These are phyloP conservation scores for Xiphorhynchus erythropygius DNA, from an alignment of 2,797 vertebrate genomes.

Conservation along the genomic window DNA sequence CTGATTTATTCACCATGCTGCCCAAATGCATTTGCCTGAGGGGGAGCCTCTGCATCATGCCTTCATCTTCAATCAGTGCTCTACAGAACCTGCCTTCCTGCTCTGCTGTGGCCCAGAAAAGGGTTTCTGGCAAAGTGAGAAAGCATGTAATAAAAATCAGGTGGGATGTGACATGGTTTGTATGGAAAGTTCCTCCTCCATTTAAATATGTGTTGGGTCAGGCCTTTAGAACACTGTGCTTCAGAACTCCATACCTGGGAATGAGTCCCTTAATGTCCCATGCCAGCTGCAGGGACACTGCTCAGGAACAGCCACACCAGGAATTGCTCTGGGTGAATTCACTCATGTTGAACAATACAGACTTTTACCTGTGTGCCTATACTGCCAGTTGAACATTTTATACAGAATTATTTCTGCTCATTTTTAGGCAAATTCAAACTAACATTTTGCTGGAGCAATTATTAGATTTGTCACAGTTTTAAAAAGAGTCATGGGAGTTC, in stretches of 20 bases:
- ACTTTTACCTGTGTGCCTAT: not conserved
- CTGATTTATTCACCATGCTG: not conserved
- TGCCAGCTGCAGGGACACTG: not conserved
- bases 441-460: not conserved
- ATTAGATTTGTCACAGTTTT: not conserved
- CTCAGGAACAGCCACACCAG: not conserved
- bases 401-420: not conserved
- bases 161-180: not conserved
- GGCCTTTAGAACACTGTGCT: not conserved
- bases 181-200: not conserved
- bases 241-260: not conserved
- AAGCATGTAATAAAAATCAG: not conserved
- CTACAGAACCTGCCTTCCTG: not conserved
- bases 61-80: not conserved
- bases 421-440: not conserved
- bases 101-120: not conserved
- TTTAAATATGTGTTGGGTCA: not conserved
- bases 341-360: not conserved
- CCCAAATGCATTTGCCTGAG: not conserved
- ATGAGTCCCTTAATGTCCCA: not conserved
- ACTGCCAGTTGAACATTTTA: accelerated
- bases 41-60: not conserved
- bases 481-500: not conserved
- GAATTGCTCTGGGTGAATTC: accelerated
- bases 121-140: not conserved